Base-by-base conservation (phyloP, 2,797 vertebrate genomes). In the Eutrigla gurnardus region DNA sequence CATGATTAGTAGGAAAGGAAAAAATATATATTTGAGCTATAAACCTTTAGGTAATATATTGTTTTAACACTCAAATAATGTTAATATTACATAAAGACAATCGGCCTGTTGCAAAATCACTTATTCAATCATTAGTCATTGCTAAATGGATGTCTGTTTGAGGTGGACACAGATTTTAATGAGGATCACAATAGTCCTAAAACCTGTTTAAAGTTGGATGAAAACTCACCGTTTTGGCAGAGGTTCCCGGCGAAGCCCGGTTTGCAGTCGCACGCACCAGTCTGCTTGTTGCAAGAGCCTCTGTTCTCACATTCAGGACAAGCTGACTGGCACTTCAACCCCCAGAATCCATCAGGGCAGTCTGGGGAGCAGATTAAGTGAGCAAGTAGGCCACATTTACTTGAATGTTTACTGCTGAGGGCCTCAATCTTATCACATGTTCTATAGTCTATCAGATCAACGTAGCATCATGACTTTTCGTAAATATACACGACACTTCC, bases 341-440 rank as follows among this genome's bases (percentile, higher is more conserved):
- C 95, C 95, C 93, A 95, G 60, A 76, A 79, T 63, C 93, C 93
- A 5, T 89, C 72, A 1, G 91, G 86, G 65, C 94, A 95, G 75
- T 92, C 95, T 96, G 69, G 2, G 36, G 74, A 81, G 50, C 50
- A 80, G 53, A 81, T 78, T 70, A 63, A 71, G 5, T 53, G 18
- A 54, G 58, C 42, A 81, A 25, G 7, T 65, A 64, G 13, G 9
- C 36, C 14, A 70, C 35, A 59, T 76, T 25, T 25, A 25, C 25
- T 25, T 25, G 25, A 2, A 25, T 25, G 25, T 25, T 25, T 25
- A 25, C 25, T 25, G 25, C 25, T 25, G 25, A 25, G 25, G 25
- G 1, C 39, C 6, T 18, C 1, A 36, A 37, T 50, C 49, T 50
- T 50, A 50, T 50, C 0, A 39, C 5, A 68, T 65, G 73, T 13